phyloP scores from a whole-genome alignment of 2,113 vertebrate genomes.

The Cryptoleucopteryx plumbea region DNA sequence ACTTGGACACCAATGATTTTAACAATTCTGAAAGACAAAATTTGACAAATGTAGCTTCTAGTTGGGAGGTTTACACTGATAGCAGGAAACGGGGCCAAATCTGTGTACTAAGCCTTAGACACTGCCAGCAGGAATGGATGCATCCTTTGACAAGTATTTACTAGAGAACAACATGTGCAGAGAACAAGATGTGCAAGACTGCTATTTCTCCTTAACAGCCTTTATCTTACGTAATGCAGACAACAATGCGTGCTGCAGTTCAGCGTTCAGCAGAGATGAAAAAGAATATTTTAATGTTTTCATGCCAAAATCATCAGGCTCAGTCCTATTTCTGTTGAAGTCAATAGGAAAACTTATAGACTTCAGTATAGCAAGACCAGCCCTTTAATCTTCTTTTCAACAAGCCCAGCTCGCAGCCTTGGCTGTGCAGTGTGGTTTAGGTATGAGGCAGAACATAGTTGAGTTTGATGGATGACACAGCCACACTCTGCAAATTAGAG shows the following conservation, averaged over 20 bases:
- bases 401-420: neutral
- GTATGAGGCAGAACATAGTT: neutral
- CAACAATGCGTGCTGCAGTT: neutral
- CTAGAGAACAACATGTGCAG: conserved; percentile 24
- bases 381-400: neutral
- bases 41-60: neutral
- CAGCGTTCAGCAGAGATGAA: neutral
- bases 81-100: neutral
- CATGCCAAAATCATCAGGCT: neutral
- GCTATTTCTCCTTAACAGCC: neutral
- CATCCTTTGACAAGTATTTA: neutral
- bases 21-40: neutral
- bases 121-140: neutral
- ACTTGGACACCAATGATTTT: neutral
- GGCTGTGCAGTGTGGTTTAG: neutral
- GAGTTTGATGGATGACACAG: neutral
- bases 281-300: neutral
- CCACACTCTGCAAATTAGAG: neutral
- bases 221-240: neutral
- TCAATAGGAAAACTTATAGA: neutral
- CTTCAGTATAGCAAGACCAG: neutral
- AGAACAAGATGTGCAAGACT: conserved; percentile 13
- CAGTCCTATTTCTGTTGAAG: neutral
- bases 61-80: neutral
- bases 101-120: neutral